Conservation (phyloP, 35 echinoderm and acorn worm genomes). For the Nesometra sesokonis region DNA sequence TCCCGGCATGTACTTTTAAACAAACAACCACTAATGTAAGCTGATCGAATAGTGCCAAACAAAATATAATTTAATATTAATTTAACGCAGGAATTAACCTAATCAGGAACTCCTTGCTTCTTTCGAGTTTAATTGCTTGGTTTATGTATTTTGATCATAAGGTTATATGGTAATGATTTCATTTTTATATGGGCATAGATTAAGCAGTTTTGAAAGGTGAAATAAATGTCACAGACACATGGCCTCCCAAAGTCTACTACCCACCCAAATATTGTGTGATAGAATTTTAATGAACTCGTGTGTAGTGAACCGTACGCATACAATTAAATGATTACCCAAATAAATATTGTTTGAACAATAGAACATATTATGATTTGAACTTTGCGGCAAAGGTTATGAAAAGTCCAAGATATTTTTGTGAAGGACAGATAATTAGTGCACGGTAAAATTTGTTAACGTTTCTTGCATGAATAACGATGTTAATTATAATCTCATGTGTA, state of each 20-base stretch:
- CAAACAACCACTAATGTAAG: too few species aligned
- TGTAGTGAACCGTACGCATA: not conserved
- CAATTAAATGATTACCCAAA: not conserved
- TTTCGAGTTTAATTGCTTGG: not conserved
- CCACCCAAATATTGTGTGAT: not conserved
- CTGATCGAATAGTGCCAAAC: too few species aligned
- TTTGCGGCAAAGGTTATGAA: not conserved
- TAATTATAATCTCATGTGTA: not conserved
- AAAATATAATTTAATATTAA: too few species aligned
- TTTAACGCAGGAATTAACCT: too few species aligned
- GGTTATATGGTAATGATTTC: not conserved
- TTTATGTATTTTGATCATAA: not conserved
- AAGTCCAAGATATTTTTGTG: not conserved
- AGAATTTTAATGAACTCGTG: not conserved
- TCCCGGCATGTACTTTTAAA: too few species aligned
- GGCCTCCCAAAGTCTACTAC: not conserved
- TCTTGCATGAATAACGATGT: not conserved
- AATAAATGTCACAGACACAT: not conserved
- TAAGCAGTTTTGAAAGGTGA: not conserved
- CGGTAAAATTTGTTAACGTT: not conserved
- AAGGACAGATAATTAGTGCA: not conserved
- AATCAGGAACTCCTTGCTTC: too few species aligned
- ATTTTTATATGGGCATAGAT: not conserved
- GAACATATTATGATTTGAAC: not conserved
- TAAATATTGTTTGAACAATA: not conserved